Percentiles rank a stretch among this genome's conserved stretches.
Evolutionary conservation across 2,113 vertebrate genomes (phyloP).

Genomic region (Buteo buteo): DNA sequence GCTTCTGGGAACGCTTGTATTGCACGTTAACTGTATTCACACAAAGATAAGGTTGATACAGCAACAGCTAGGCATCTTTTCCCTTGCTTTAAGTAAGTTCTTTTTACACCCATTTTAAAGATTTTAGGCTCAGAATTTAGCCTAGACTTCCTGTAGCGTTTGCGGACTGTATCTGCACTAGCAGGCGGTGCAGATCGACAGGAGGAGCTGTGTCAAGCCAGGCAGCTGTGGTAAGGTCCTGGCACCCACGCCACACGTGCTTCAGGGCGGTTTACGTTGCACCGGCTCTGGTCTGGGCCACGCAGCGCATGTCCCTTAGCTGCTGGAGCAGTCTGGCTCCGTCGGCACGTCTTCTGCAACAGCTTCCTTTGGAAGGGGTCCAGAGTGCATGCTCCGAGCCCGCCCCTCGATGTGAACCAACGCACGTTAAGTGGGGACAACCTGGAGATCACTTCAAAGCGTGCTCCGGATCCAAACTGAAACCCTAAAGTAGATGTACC

Average conservation of each 20-base stretch:
- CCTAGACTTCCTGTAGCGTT: neutral
- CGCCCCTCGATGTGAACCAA: neutral
- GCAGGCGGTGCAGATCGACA: neutral
- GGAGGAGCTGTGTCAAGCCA: neutral
- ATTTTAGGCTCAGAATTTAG: neutral
- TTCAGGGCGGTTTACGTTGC: neutral
- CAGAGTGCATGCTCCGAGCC: neutral
- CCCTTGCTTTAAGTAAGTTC: neutral
- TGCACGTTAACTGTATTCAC: neutral
- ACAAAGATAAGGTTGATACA: neutral
- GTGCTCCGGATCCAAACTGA: neutral
- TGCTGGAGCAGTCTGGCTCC: neutral
- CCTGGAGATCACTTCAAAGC: neutral
- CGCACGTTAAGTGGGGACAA: neutral
- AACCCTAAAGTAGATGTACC: neutral
- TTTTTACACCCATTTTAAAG: neutral
- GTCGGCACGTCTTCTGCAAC: neutral
- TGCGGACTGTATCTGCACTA: neutral
- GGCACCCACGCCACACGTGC: neutral
- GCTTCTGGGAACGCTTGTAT: neutral
- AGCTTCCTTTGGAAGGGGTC: neutral
- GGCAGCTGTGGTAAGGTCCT: neutral
- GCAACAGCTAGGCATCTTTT: neutral
- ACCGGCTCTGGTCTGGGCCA: neutral
- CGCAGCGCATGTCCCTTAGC: neutral